Evolutionary conservation across 2,113 vertebrate species (phyloP).

Genomic region (Marcusenius ussheri): DNA sequence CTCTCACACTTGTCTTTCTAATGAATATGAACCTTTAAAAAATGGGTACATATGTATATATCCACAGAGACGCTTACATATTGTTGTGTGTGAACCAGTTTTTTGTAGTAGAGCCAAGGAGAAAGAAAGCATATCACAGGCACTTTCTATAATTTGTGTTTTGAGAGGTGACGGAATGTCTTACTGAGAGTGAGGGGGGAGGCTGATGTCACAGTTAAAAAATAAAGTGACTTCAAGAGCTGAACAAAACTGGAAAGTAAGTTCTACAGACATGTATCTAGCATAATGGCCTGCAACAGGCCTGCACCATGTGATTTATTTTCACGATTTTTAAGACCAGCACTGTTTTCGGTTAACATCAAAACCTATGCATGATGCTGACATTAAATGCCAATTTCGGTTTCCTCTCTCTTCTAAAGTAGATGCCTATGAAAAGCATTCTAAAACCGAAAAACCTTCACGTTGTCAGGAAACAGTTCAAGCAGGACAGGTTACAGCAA

Average conservation of each 20-base stretch:
- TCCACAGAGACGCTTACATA: not conserved
- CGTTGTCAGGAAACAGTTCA: not conserved
- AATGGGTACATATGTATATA: not conserved
- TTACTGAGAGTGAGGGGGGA: constrained; percentile 12
- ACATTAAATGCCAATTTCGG: not conserved
- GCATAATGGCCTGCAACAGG: not conserved
- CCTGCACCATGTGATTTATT: not conserved
- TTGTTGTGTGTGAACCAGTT: not conserved
- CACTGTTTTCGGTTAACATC: not conserved
- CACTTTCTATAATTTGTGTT: constrained; percentile 11
- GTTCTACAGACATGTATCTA: not conserved
- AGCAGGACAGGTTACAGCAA: not conserved
- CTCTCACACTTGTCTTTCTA: not conserved
- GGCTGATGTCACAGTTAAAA: constrained; percentile 27
- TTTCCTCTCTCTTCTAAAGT: not conserved
- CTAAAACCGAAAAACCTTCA: not conserved
- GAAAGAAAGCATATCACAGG: constrained; percentile 28
- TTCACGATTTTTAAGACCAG: not conserved
- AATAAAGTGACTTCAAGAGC: constrained; percentile 1
- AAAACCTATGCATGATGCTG: not conserved
- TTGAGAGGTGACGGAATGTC: constrained; percentile 31
- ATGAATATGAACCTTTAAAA: not conserved
- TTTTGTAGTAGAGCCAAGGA: not conserved
- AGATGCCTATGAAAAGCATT: not conserved
- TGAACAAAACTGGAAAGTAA: not conserved